Percentiles rank a stretch among this genome's conserved stretches.
Conservation (phyloP, 2,797 vertebrate species). For the Chromis chromis region DNA sequence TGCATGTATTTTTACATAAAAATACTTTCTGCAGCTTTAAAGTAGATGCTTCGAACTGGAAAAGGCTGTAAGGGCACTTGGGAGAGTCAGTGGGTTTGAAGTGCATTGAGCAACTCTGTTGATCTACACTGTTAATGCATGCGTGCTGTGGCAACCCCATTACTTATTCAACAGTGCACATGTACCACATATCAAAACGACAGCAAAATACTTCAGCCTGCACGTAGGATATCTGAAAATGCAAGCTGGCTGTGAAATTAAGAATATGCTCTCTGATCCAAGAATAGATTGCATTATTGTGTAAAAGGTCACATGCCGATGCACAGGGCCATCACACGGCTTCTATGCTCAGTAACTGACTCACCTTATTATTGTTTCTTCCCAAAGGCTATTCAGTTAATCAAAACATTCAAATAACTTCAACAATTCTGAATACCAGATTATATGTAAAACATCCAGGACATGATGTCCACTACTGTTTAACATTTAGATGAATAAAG, state of each 20-base stretch:
- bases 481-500: neutral
- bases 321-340: conserved; percentile 33
- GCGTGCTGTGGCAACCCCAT: conserved; percentile 63
- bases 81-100: conserved; percentile 57
- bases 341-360: conserved; percentile 31
- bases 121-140: conserved; percentile 61
- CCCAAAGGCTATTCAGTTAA: conserved; percentile 57
- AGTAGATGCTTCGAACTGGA: conserved; percentile 44
- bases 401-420: conserved; percentile 37
- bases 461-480: neutral
- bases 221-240: conserved; percentile 54
- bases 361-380: conserved; percentile 41
- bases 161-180: conserved; percentile 78
- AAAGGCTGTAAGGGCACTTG: conserved; percentile 55
- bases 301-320: conserved; percentile 61
- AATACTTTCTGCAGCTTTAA: conserved; percentile 42
- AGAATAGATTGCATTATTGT: conserved; percentile 51
- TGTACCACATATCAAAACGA: conserved; percentile 69
- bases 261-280: conserved; percentile 68
- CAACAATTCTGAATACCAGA: neutral
- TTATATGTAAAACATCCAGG: neutral
- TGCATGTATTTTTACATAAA: conserved; percentile 42
- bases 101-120: conserved; percentile 63
- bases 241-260: conserved; percentile 69
- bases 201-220: conserved; percentile 62